Percentiles rank a stretch among this genome's conserved stretches.
Conservation (phyloP, 2,113 vertebrate species). For the Opisthocomus hoazin region DNA sequence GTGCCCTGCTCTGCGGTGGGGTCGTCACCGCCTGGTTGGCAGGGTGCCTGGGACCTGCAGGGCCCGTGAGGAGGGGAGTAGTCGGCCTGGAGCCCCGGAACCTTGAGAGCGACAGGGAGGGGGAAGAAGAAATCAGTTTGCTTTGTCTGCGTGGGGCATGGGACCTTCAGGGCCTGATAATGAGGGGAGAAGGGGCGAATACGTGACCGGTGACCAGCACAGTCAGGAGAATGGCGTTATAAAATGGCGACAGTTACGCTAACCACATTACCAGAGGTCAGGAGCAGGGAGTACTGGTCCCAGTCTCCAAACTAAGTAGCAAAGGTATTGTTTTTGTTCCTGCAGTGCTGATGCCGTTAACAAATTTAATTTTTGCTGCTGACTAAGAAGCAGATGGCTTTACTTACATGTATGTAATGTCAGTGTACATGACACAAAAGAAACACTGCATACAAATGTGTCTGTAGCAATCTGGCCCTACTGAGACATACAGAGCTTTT, state of each 20-base stretch:
- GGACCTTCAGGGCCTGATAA: neutral
- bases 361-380: neutral
- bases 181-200: neutral
- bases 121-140: neutral
- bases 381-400: neutral
- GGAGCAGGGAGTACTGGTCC: neutral
- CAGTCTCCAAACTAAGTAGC: neutral
- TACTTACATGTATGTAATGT: neutral
- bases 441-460: neutral
- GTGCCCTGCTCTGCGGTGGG: neutral
- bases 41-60: neutral
- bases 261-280: neutral
- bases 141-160: rapidly evolving
- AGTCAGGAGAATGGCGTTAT: neutral
- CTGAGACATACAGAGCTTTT: neutral
- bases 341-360: neutral
- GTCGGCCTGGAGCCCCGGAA: neutral
- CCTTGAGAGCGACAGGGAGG: neutral
- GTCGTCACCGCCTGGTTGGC: neutral
- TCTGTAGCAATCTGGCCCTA: neutral
- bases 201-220: rapidly evolving
- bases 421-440: neutral
- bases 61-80: neutral
- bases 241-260: neutral
- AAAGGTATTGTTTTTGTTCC: neutral